These are phyloP conservation scores for Clepsis dumicolana DNA, from an alignment of 2,888 invertebrate species.

Conservation along the genomic window DNA sequence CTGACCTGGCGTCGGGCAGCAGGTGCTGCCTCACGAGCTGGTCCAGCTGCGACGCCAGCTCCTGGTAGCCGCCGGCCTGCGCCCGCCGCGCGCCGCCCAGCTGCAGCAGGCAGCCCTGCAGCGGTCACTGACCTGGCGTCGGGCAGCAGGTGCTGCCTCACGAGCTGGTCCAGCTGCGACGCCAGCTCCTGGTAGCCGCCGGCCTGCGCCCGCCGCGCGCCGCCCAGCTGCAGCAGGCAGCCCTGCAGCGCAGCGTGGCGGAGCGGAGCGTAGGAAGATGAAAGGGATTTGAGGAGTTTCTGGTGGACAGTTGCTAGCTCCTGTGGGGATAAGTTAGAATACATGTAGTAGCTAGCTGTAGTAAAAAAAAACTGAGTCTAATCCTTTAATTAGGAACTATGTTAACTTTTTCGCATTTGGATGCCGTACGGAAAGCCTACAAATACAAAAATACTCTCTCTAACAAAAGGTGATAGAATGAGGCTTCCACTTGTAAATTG, in stretches of 20 bases:
- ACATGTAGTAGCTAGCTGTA: too few relatives aligned
- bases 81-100: constrained; percentile 55
- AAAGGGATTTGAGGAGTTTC: constrained; percentile 72
- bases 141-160: constrained; percentile 60
- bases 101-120: constrained; percentile 77
- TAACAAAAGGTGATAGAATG: too few relatives aligned
- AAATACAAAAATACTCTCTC: too few relatives aligned
- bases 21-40: constrained; percentile 63
- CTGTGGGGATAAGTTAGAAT: too few relatives aligned
- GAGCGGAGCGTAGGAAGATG: constrained; percentile 75
- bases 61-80: constrained; percentile 55
- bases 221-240: constrained; percentile 70
- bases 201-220: constrained; percentile 46
- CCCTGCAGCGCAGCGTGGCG: constrained; percentile 78
- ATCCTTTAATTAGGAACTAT: too few relatives aligned
- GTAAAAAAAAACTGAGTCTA: too few relatives aligned
- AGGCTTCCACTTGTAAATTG: too few relatives aligned
- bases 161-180: constrained; percentile 61
- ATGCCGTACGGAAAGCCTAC: too few relatives aligned
- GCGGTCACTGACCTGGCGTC: constrained; percentile 59
- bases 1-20: constrained; percentile 59
- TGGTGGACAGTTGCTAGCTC: constrained; percentile 76
- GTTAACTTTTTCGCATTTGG: too few relatives aligned
- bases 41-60: constrained; percentile 63
- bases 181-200: constrained; percentile 64